Conservation (phyloP, 1,140 invertebrate genomes). For the Nautilus pompilius region DNA sequence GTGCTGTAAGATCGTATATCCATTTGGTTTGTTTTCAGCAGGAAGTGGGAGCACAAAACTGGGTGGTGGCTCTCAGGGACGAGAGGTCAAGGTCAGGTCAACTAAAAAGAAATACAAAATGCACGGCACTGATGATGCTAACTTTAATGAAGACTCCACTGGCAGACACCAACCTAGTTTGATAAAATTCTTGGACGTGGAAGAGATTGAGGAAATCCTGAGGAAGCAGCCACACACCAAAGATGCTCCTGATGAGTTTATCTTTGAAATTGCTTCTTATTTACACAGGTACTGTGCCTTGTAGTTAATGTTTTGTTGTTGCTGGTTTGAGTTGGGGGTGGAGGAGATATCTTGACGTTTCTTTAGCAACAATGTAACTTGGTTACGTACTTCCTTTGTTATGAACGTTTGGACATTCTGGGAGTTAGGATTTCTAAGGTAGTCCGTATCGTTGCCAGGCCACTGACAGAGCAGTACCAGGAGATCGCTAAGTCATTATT, state of each 20-base stretch:
- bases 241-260: slow-evolving; percentile 57
- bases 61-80: slow-evolving; percentile 85
- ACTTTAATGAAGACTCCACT: slow-evolving; percentile 28
- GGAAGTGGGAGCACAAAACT: slow-evolving; percentile 64
- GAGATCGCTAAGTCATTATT: slow-evolving; percentile 66
- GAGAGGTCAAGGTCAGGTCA: slow-evolving; percentile 93
- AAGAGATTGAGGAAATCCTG: slow-evolving; percentile 70
- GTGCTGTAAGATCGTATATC: no score
- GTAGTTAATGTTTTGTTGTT: no score
- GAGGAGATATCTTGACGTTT: neutral
- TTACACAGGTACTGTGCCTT: slow-evolving; percentile 54
- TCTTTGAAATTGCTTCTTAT: slow-evolving; percentile 51
- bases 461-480: slow-evolving; percentile 53
- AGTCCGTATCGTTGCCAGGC: no score
- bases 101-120: slow-evolving; percentile 69
- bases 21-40: no score
- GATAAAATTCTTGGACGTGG: slow-evolving; percentile 66
- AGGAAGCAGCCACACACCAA: slow-evolving; percentile 58
- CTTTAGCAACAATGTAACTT: neutral
- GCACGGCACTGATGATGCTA: slow-evolving; percentile 59
- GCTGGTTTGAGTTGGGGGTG: neutral
- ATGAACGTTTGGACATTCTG: no score
- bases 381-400: no score
- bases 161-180: slow-evolving; percentile 45
- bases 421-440: no score